These are phyloP conservation scores for Origma solitaria DNA, from an alignment of 2,113 vertebrate species.

Conservation along the genomic window DNA sequence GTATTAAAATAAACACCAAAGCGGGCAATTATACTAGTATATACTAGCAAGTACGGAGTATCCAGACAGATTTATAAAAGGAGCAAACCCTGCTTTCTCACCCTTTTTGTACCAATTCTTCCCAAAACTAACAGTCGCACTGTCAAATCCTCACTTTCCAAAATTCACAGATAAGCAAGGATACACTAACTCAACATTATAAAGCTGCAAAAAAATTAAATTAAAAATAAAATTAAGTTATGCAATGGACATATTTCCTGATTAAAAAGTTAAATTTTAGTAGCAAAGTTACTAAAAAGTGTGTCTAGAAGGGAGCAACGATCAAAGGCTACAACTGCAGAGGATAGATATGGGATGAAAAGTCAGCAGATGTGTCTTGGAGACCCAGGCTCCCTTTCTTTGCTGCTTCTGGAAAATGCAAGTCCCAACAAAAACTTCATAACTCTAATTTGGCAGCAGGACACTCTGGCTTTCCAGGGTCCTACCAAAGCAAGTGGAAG, in stretches of 20 bases:
- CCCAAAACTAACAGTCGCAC: neutral
- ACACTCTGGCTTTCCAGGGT: neutral
- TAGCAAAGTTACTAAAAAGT: neutral
- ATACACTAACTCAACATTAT: fast-evolving
- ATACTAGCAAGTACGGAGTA: neutral
- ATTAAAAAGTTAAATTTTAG: neutral
- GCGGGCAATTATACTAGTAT: neutral
- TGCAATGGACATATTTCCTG: neutral
- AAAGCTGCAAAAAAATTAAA: neutral
- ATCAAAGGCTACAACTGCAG: neutral
- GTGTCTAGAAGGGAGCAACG: neutral
- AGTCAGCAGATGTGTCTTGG: neutral
- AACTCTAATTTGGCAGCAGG: neutral
- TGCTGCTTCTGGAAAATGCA: neutral
- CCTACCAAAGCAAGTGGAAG: neutral
- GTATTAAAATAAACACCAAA: constrained; percentile 8
- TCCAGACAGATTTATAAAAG: neutral
- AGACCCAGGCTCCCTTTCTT: neutral
- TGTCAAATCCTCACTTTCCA: neutral
- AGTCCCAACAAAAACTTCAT: neutral
- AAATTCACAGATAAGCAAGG: neutral
- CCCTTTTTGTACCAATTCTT: neutral
- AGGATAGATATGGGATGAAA: neutral
- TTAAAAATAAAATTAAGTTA: neutral
- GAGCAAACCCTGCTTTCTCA: neutral